Percentiles rank a stretch among this genome's conserved stretches.
Evolutionary conservation across 2,797 vertebrate species (phyloP).

Genomic region (Melanotaenia parkinsoni): DNA sequence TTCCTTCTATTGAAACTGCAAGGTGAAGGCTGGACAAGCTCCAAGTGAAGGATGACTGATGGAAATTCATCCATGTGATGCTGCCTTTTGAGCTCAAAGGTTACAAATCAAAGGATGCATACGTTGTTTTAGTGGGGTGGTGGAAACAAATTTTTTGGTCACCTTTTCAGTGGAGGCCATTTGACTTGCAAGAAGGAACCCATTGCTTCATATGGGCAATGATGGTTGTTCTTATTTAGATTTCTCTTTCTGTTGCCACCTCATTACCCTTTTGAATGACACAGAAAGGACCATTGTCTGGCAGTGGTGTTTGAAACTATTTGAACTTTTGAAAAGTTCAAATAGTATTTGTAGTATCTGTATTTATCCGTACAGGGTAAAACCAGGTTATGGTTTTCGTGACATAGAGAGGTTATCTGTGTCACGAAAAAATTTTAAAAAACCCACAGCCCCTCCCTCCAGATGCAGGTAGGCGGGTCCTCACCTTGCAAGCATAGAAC

Average conservation of each 20-base stretch:
- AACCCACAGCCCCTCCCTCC: no score
- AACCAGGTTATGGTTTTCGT: no score
- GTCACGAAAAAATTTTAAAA: no score
- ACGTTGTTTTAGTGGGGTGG: no score
- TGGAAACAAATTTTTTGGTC: background rate
- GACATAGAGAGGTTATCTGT: no score
- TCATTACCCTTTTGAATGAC: background rate
- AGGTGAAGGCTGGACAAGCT: conserved; percentile 26
- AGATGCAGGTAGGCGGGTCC: no score
- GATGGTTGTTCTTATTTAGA: background rate
- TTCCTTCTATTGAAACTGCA: conserved; percentile 10
- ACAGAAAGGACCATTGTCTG: background rate
- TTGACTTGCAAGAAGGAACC: background rate
- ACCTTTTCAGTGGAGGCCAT: background rate
- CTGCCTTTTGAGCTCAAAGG: conserved; percentile 33
- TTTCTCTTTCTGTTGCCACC: background rate
- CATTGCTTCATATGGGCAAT: background rate
- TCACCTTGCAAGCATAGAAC: no score
- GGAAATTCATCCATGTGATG: conserved; percentile 8
- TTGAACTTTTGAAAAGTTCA: background rate
- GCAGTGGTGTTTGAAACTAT: background rate
- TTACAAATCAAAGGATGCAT: conserved; percentile 22
- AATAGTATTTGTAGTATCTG: no score
- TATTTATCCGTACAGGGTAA: no score
- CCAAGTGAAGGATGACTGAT: conserved; percentile 32